These are phyloP conservation scores for Criorhina ranunculi DNA, from an alignment of 2,888 invertebrate genomes.

Conservation along the genomic window DNA sequence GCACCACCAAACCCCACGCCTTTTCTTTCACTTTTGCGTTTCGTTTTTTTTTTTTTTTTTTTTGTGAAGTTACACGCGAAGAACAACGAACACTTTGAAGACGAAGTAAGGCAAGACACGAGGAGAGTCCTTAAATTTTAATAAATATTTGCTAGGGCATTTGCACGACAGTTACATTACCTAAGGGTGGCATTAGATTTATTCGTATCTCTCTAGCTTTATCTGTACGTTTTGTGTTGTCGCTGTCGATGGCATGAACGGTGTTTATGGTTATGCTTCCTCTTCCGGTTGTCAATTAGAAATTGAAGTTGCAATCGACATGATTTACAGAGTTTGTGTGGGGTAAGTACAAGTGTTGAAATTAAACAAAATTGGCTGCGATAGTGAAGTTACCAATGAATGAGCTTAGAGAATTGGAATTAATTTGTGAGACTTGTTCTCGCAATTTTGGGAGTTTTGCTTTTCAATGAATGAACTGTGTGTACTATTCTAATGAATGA, in stretches of 20 bases:
- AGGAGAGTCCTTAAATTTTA: conserved; percentile 59
- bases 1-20: conserved; percentile 17
- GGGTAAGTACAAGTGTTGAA: conserved; percentile 12
- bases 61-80: conserved; percentile 35
- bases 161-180: conserved; percentile 66
- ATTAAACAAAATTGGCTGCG: conserved; percentile 36
- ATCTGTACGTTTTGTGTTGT: conserved; percentile 31
- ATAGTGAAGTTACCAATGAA: conserved; percentile 32
- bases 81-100: conserved; percentile 5
- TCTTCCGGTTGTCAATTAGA: conserved; percentile 51
- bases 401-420: conserved; percentile 30
- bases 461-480: conserved; percentile 16
- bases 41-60: conserved; percentile 5
- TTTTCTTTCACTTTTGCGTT: conserved; percentile 29
- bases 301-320: conserved; percentile 61
- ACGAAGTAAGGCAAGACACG: conserved; percentile 1
- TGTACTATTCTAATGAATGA: not conserved
- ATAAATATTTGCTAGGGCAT: conserved; percentile 67
- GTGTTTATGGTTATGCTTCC: conserved; percentile 3
- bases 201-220: conserved; percentile 52
- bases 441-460: conserved; percentile 7
- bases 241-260: not conserved
- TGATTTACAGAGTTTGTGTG: conserved; percentile 46
- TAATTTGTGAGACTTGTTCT: conserved; percentile 35
- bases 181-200: conserved; percentile 58